These are phyloP conservation scores for Ophion obscuratus DNA, from an alignment of 2,888 invertebrate species.

Conservation along the genomic window DNA sequence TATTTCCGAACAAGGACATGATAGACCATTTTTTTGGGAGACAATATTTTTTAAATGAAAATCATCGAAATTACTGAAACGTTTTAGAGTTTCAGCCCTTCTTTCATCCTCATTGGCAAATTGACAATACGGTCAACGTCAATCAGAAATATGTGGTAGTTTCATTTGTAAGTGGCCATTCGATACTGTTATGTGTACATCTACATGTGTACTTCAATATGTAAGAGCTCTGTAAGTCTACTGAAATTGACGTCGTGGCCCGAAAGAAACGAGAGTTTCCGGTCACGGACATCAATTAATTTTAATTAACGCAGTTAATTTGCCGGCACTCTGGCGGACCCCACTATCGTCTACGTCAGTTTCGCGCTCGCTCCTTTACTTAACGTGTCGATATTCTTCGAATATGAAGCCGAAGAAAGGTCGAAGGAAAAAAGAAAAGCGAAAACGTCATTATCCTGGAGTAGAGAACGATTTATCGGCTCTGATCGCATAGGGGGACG, in stretches of 20 bases:
- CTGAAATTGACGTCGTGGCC: constrained; percentile 65
- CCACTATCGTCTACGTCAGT: constrained; percentile 34
- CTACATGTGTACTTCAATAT: background rate
- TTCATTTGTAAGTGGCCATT: no score
- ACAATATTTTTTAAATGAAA: no score
- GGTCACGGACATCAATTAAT: constrained; percentile 76
- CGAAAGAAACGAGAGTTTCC: constrained; percentile 37
- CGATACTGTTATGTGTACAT: background rate
- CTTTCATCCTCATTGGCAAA: no score
- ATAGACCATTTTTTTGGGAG: no score
- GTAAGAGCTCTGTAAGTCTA: constrained; percentile 45
- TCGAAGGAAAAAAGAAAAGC: constrained; percentile 5
- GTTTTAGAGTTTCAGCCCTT: no score
- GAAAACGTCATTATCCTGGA: background rate
- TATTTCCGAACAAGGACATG: no score
- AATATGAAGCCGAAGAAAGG: constrained; percentile 29
- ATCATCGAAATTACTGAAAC: no score
- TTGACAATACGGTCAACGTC: no score
- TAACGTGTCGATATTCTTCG: constrained; percentile 58
- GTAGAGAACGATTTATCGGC: background rate
- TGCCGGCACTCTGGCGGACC: constrained; percentile 64
- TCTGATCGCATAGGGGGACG: background rate
- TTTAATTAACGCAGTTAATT: constrained; percentile 80
- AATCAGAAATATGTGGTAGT: no score
- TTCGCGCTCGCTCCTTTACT: constrained; percentile 26